Base-by-base conservation (phyloP, 2,888 invertebrate species). In the Aporophyla lueneburgensis region DNA sequence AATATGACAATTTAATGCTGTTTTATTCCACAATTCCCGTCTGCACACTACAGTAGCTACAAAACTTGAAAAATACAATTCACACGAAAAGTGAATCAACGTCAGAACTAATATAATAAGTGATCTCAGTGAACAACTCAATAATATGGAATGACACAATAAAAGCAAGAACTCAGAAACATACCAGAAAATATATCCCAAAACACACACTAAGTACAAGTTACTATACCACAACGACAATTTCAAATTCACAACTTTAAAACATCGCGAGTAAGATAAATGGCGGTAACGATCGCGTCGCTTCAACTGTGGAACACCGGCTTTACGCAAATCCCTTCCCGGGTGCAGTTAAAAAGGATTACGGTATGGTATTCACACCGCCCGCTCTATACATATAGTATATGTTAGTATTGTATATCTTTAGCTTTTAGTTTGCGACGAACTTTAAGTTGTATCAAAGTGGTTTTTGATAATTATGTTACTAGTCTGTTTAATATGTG, bases 261-360 rank as follows among this genome's bases (percentile, higher is more conserved):
- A 80, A 86, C 74, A 71, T 71, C 46, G 10, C 58, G 46, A 80
- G 66, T 68, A 86, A 87, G 88, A 88, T 84, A 84, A 84, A 87
- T 87, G 87, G 65, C 74, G 78, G 74, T 86, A 87, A 88, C 76
- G 81, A 81, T 87, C 81, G 77, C 74, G 24, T 80, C 74, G 76
- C 81, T 82, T 72, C 63, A 74, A 72, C 81, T 67, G 79, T 80
- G 80, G 71, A 74, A 59, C 70, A 71, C 66, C 21, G 65, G 84
- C 80, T 85, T 86, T 83, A 81, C 67, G 53, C 56, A 85, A 87
- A 86, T 86, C 88, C 83, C 72, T 77, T 79, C 71, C 62, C 72
- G 66, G 59, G 69, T 84, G 74, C 88, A 83, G 87, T 89, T 89
- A 87, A 82, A 87, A 89, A 84, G 88, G 89, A 88, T 89, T 89